Evolutionary conservation across 2,888 invertebrate genomes (phyloP), one percentile per base, ranked within the genome.

Genomic region (Microctonus hyperodae): DNA sequence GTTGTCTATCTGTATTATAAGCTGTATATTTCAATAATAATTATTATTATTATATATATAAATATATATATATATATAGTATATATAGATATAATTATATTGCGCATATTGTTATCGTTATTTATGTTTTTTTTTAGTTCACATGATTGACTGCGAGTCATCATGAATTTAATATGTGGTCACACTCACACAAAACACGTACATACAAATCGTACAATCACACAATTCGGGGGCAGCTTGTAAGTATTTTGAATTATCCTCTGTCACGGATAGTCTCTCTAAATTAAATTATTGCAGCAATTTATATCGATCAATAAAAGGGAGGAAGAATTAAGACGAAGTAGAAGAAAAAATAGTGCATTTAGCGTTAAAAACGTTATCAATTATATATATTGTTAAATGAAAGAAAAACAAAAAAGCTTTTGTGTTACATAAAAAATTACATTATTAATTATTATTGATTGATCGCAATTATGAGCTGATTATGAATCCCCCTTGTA

Each of bases 21-120:
- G 77, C 77, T 81, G 81, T 81, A 81, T 78, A 65, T 65, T 65
- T 37, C 25, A 44, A 33, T 74, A 78, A 80, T 76, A 73, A 77
- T 76, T 73, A 77, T 67, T 65, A 63, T 69, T 48, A 44, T 44
- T 16, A 59, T 59, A 35, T 35, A 35, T 20, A 50, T n/a, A 35
- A 11, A 58, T 10, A 37, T 57, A 37, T 23, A 23, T 51, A 37
- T n/a, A n/a, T 37, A 37, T 28, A 59, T 44, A n/a, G n/a, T n/a
- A 35, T 35, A 35, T 48, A 50, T 44, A 48, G 11, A 48, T 16
- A 40, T 48, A 60, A 20, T 23, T 58, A 44, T 40, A 25, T 53
- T 25, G 5, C 28, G 53, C 65, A 73, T 78, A 78, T 76, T 80
- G 81, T 82, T 82, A 79, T 76, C 76, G 79, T 82, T 81, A 82